Conservation (phyloP, 2,113 vertebrate genomes). For the Meles meles region DNA sequence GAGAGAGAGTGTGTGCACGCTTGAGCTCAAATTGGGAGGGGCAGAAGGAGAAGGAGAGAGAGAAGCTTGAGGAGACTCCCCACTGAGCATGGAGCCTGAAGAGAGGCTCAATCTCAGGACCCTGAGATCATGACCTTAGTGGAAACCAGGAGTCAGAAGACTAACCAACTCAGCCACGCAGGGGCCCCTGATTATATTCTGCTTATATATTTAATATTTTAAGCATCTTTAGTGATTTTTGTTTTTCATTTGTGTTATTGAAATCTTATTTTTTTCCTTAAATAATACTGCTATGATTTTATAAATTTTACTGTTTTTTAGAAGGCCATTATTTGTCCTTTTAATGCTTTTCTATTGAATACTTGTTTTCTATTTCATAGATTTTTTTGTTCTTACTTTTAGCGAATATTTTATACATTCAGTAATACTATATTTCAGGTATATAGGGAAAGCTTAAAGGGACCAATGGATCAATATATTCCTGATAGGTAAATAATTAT, state of each 20-base stretch:
- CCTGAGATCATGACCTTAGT: background rate
- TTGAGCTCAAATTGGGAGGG: background rate
- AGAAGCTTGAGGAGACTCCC: background rate
- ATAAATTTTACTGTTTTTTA: background rate
- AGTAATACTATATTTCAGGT: background rate
- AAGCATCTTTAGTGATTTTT: background rate
- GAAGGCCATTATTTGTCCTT: background rate
- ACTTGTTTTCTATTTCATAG: background rate
- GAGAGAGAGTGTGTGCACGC: rapidly evolving
- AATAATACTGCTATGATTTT: background rate
- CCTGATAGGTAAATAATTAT: background rate
- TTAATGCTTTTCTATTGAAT: background rate
- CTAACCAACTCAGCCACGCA: background rate
- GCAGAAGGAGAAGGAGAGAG: background rate
- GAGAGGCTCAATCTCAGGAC: background rate
- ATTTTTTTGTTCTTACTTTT: background rate
- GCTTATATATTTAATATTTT: background rate
- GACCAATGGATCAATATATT: background rate
- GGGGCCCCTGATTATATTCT: background rate
- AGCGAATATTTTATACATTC: background rate
- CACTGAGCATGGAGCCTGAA: background rate
- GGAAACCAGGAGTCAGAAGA: background rate
- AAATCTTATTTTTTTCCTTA: background rate
- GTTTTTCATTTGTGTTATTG: background rate
- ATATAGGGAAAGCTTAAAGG: background rate